Percentiles rank a stretch among this genome's conserved stretches.
Conservation (phyloP, 2,797 vertebrate species). For the Coreius guichenoti region DNA sequence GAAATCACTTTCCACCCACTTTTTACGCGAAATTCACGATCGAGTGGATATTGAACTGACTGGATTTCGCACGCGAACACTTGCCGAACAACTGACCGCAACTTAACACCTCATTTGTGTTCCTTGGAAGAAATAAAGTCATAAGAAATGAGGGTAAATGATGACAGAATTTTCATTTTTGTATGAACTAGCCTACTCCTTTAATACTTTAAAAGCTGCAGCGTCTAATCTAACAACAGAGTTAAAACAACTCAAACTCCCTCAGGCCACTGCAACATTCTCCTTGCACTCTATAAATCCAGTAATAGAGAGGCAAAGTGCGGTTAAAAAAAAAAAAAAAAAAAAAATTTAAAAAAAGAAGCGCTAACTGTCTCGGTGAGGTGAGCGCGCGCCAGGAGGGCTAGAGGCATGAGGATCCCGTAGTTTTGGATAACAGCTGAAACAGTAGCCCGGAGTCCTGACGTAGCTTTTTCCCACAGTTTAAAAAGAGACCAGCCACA, state of each 20-base stretch:
- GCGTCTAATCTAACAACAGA: neutral
- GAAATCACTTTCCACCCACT: neutral
- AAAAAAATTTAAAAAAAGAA: too few species aligned
- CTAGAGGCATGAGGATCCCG: neutral
- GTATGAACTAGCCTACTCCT: neutral
- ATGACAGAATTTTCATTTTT: slow-evolving; percentile 5
- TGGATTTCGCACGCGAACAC: neutral
- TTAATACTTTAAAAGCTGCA: neutral
- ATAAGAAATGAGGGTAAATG: neutral
- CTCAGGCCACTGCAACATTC: neutral
- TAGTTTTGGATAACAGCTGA: slow-evolving; percentile 23
- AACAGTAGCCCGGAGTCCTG: slow-evolving; percentile 30
- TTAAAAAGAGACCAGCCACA: neutral
- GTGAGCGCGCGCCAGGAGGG: slow-evolving; percentile 41
- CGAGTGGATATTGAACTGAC: neutral
- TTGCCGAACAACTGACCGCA: neutral
- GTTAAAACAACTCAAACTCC: neutral
- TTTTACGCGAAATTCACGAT: neutral
- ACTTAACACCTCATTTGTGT: neutral
- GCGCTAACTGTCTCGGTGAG: neutral
- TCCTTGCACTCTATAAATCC: slow-evolving; percentile 36
- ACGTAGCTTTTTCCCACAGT: slow-evolving; percentile 27
- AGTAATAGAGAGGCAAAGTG: slow-evolving; percentile 21
- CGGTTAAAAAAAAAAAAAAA: neutral
- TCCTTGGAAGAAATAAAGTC: neutral